Base-by-base conservation (phyloP, 2,888 invertebrate genomes). In the Drosophila nr. fundita region DNA sequence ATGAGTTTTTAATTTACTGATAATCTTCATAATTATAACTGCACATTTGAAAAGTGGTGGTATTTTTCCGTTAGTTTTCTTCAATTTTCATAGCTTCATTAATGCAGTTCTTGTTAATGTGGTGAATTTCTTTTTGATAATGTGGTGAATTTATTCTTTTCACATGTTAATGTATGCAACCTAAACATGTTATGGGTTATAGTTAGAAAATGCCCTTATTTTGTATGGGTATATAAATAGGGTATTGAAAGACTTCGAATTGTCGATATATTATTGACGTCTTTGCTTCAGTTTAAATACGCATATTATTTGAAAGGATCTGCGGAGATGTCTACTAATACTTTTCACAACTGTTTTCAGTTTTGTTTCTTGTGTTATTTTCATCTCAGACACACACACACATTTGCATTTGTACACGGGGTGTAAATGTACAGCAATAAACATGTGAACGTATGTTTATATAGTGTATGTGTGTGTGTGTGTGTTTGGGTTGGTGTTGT, bases 371-470 rank as follows among this genome's bases (percentile, higher is more conserved):
- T 45, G 15, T 8, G 15, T 15, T 45, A 45, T 24, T 15, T 45
- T 15, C n/a, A 42, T 53, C 21, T 38, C 21, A 45, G 5, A 42
- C 42, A n/a, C 18, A 4, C 38, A 7, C 13, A 69, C n/a, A 50
- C 49, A 60, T 36, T 69, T 54, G 49, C 42, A 58, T 34, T 29
- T 45, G 29, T 40, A 50, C 58, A 40, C 34, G 40, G 40, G 49
- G 68, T 68, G 57, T 40, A 49, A n/a, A 38, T 53, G 18, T 65
- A 61, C 48, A 42, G 49, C 53, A 5, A 48, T 72, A 48, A 32
- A 15, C 21, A 50, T 53, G 38, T 50, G 15, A 36, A 6, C 4
- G 38, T 29, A 29, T 32, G n/a, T 21, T 15, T 61, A 15, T 30
- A 24, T 45, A 15, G 45, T 4, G 21, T 13, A 21, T 13, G 42